These are phyloP conservation scores for Trilocha varians DNA, from an alignment of 2,888 invertebrate species.

Conservation along the genomic window DNA sequence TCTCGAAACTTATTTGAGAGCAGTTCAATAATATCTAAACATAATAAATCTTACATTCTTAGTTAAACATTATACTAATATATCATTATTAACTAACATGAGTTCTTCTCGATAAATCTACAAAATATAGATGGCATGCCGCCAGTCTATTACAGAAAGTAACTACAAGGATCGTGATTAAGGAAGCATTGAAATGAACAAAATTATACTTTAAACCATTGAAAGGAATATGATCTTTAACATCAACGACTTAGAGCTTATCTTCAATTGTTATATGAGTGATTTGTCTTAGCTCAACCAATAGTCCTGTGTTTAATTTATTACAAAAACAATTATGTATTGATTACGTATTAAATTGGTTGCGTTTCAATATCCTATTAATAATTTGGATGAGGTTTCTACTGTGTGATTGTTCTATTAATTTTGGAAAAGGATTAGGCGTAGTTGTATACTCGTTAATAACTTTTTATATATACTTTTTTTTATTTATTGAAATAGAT, in stretches of 20 bases:
- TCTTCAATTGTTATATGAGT: conserved; percentile 9
- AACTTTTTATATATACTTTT: too few relatives aligned
- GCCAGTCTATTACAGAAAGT: not conserved
- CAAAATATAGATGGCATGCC: not conserved
- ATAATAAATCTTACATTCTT: too few relatives aligned
- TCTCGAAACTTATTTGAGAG: too few relatives aligned
- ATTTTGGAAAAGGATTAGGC: too few relatives aligned
- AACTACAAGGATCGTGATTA: not conserved
- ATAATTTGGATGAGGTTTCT: conserved; percentile 30
- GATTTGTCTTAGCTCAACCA: conserved; percentile 23
- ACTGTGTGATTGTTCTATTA: conserved; percentile 27
- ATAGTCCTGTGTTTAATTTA: conserved; percentile 39
- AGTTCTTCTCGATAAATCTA: not conserved
- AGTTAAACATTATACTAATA: not conserved
- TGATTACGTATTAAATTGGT: conserved; percentile 38
- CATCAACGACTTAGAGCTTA: conserved; percentile 12
- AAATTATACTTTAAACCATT: not conserved
- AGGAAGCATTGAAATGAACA: not conserved
- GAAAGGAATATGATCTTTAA: conserved; percentile 10
- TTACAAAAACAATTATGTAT: conserved; percentile 45
- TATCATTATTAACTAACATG: not conserved
- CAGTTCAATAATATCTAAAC: too few relatives aligned
- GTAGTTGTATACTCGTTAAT: too few relatives aligned
- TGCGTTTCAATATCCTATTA: conserved; percentile 39
- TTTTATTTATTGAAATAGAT: too few relatives aligned